These are phyloP conservation scores for Coregonus suidteri DNA, from an alignment of 2,797 vertebrate species.

Conservation along the genomic window DNA sequence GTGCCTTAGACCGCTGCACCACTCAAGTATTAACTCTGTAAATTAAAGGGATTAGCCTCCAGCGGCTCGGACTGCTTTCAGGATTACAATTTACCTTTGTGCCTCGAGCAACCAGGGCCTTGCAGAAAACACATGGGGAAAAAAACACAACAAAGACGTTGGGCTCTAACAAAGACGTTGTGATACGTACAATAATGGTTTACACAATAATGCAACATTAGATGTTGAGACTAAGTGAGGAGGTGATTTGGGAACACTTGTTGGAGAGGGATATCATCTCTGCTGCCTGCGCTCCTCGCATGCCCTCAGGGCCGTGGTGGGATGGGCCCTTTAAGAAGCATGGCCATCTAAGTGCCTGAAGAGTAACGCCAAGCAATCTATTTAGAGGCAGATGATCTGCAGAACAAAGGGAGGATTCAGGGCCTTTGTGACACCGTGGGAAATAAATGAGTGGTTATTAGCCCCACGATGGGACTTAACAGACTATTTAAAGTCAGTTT, in stretches of 20 bases:
- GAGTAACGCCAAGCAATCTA: constrained; percentile 81
- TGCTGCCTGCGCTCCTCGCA: constrained; percentile 30
- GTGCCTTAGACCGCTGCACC: too few relatives aligned
- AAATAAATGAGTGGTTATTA: constrained; percentile 84
- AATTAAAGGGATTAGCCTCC: constrained; percentile 67
- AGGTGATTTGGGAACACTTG: constrained; percentile 42
- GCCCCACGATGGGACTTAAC: constrained; percentile 75
- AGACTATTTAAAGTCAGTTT: constrained; percentile 81
- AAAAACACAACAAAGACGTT: constrained; percentile 15
- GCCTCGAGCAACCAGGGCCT: constrained; percentile 18
- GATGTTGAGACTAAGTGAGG: not conserved
- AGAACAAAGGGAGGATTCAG: constrained; percentile 84
- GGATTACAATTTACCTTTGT: constrained; percentile 53
- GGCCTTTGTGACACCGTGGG: constrained; percentile 80
- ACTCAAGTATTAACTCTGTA: constrained; percentile 38
- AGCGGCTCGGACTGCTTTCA: constrained; percentile 56
- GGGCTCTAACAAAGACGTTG: not conserved
- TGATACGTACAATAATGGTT: constrained; percentile 26
- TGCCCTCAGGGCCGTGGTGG: constrained; percentile 51
- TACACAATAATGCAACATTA: constrained; percentile 37
- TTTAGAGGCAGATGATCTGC: constrained; percentile 82
- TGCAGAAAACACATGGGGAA: not conserved
- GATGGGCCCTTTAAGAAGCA: constrained; percentile 61
- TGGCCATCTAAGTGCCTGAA: constrained; percentile 79
- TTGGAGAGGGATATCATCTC: constrained; percentile 30